Percentiles rank a stretch among this genome's conserved stretches.
These are phyloP conservation scores for Hofmannophila pseudospretella DNA, from an alignment of 2,888 invertebrate genomes.

Conservation along the genomic window DNA sequence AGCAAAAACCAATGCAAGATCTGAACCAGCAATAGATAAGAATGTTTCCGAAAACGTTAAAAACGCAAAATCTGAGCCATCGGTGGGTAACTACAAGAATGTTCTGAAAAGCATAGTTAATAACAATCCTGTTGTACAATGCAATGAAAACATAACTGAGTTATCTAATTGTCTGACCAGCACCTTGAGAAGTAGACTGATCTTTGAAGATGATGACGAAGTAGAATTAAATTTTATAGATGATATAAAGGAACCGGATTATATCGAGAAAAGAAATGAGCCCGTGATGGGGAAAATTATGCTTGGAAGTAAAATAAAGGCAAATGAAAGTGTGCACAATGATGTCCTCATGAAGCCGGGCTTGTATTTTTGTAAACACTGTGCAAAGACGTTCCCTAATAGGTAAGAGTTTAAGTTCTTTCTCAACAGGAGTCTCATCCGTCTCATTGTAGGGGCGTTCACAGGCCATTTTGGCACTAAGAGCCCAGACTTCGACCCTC, in stretches of 20 bases:
- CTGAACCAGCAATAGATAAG: too few relatives aligned
- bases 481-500: too few relatives aligned
- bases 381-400: slow-evolving; percentile 26
- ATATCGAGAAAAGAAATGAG: slow-evolving; percentile 4
- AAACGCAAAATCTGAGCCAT: too few relatives aligned
- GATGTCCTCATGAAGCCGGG: slow-evolving; percentile 27
- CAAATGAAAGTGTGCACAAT: slow-evolving; percentile 27
- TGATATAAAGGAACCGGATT: background rate
- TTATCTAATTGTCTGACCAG: background rate
- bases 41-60: background rate
- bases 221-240: too few relatives aligned
- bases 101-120: too few relatives aligned
- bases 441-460: too few relatives aligned
- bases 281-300: slow-evolving; percentile 16
- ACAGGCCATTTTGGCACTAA: too few relatives aligned
- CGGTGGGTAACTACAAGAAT: too few relatives aligned
- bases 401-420: slow-evolving; percentile 36
- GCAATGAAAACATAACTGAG: background rate
- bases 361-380: slow-evolving; percentile 28
- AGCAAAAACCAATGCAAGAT: too few relatives aligned
- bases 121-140: background rate
- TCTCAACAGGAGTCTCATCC: too few relatives aligned
- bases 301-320: slow-evolving; percentile 10
- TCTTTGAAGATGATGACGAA: slow-evolving; percentile 24
- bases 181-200: slow-evolving; percentile 15